Evolutionary conservation across 2,888 invertebrate species (phyloP), one percentile per base, ranked within the genome.

Genomic region (Spodoptera littoralis): DNA sequence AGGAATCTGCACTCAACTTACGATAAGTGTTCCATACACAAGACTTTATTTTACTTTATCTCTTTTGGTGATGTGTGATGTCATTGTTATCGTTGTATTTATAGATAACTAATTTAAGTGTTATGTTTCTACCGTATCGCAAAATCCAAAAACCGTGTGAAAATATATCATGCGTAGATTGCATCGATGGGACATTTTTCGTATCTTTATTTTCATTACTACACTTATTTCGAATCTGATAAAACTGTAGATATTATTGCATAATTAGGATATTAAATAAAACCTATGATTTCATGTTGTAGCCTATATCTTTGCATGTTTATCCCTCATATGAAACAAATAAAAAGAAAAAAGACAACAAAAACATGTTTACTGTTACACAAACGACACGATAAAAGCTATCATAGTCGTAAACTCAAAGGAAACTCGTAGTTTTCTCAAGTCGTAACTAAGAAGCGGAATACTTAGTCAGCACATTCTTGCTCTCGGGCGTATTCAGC

Each of bases 391-490:
- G 65, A 71, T 70, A 75, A 72, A 68, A 70, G 70, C 63, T 66
- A 72, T 73, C 72, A 66, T 64, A 70, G 43, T 70, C 59, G 65
- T 65, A 63, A 76, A 80, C 77, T 82, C 70, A 76, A 74, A 82
- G 78, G 78, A 45, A 67, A 66, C 48, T 70, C 70, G 68, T 74
- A 70, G 75, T 72, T 81, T 77, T 76, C 41, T 56, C 48, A 57
- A 73, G 70, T 70, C 70, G 70, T 82, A 84, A 84, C 80, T 76
- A 80, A 77, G 80, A 78, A 78, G 70, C 81, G 69, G 65, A 77
- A 75, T 83, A 82, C 81, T 82, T 82, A 81, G 82, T 73, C 72
- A 77, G 80, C 82, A 83, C 80, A 79, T 84, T 82, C 80, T 81
- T 79, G 76, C 52, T 78, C 79, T 83, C 77, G 66, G 79, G 80